Base-by-base conservation (phyloP, 2,113 vertebrate genomes). In the Malurus elegans region DNA sequence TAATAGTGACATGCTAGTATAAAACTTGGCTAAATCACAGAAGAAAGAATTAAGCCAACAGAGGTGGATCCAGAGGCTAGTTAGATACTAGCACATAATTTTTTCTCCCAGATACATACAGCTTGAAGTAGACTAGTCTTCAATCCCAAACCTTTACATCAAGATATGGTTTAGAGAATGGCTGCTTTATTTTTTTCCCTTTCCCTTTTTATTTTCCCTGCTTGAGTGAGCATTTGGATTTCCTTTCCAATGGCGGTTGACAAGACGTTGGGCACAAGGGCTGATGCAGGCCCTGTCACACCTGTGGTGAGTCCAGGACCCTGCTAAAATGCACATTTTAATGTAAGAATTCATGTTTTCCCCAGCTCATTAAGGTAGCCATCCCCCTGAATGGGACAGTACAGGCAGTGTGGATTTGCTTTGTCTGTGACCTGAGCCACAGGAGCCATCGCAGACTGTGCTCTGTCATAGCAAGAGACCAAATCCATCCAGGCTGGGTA, bases 401-500 rank as follows among this genome's bases (percentile, higher is more conserved):
- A 28, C 11, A 79, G n/a, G 31, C n/a, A 81, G 14, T 0, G 0
- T 1, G 0, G 36, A 6, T 78, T 70, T 93, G 0, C 9, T 87
- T 32, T 19, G 2, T 47, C 38, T 58, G 9, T 65, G 58, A 25
- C 81, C 61, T 71, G n/a, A 78, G 36, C 16, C 56, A 85, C 31
- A 66, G 56, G 3, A 76, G 18, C 6, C 29, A 54, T 25, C 3
- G 38, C 32, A 66, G 11, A 66, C 42, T 70, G 16, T 38, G 36
- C 50, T 50, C 69, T 64, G 5, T 29, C 28, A 44, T 31, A 53
- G 3, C 19, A 62, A 66, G 47, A 88, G 32, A 62, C 2, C 31
- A 32, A 79, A 29, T 13, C 48, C 10, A 28, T 36, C 25, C 48
- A 29, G 24, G 14, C 5, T 74, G 51, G 5, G 12, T 31, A 44